phyloP scores from a whole-genome alignment of 2,113 vertebrate genomes.

The Puntigrus tetrazona region DNA sequence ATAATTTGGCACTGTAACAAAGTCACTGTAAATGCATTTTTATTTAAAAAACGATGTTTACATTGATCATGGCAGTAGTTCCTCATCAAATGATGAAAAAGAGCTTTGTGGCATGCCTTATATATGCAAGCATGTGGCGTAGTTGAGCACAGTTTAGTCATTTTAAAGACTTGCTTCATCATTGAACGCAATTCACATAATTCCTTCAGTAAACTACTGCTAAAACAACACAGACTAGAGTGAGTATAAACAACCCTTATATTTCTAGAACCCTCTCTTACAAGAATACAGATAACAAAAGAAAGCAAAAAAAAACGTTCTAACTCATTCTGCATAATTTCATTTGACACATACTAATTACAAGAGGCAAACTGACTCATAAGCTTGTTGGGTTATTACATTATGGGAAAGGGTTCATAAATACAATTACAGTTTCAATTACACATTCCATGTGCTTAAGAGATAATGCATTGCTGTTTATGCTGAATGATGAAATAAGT shows the following conservation, averaged over 20 bases:
- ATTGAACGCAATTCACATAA: not conserved
- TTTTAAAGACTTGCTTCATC: not conserved
- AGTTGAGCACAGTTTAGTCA: not conserved
- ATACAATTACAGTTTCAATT: constrained; percentile 13
- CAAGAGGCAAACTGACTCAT: not conserved
- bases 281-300: not conserved
- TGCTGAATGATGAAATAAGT: not conserved
- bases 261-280: not conserved
- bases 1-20: not conserved
- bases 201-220: not conserved
- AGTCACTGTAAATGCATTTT: not conserved
- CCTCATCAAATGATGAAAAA: not conserved
- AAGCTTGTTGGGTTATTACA: not conserved
- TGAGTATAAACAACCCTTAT: not conserved
- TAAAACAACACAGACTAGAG: not conserved
- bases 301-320: not conserved
- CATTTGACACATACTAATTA: not conserved
- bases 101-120: not conserved
- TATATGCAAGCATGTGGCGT: not conserved
- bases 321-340: not conserved
- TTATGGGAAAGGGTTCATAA: not conserved
- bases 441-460: not conserved
- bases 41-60: not conserved
- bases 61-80: not conserved
- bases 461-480: not conserved